Evolutionary conservation across 2,888 invertebrate species (phyloP).

Genomic region (Cyrtodaria siliqua): DNA sequence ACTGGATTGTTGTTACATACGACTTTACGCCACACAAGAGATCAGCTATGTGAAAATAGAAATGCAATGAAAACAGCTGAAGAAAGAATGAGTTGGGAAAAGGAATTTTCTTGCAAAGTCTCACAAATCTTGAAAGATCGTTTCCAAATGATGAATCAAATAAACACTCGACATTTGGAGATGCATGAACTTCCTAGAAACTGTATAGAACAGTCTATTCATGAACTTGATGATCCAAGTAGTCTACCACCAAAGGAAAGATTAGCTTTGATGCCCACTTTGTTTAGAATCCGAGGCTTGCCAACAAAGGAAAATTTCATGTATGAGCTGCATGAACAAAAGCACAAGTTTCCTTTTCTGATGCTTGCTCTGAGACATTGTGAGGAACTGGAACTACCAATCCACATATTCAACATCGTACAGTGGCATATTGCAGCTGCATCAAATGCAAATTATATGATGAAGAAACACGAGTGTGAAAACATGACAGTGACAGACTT

Average conservation of each 20-base stretch:
- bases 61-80: neutral
- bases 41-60: slow-evolving; percentile 7
- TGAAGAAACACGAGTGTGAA: slow-evolving; percentile 55
- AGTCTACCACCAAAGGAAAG: neutral
- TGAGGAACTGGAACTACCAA: slow-evolving; percentile 33
- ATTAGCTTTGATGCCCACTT: neutral
- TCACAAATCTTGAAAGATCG: slow-evolving; percentile 12
- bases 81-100: slow-evolving; percentile 21
- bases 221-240: slow-evolving; percentile 13
- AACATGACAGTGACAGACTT: slow-evolving; percentile 50
- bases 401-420: slow-evolving; percentile 48
- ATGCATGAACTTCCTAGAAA: neutral
- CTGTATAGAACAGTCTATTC: slow-evolving; percentile 9
- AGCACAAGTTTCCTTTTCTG: slow-evolving; percentile 34
- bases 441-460: slow-evolving; percentile 51
- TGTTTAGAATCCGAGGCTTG: slow-evolving; percentile 34
- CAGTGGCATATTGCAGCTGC: slow-evolving; percentile 63
- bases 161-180: neutral
- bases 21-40: slow-evolving; percentile 3
- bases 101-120: slow-evolving; percentile 11
- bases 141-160: slow-evolving; percentile 6
- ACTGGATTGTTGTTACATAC: slow-evolving; percentile 26
- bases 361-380: slow-evolving; percentile 15
- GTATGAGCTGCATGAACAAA: slow-evolving; percentile 20
- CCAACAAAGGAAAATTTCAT: slow-evolving; percentile 30